A percentile compares a stretch with the other conserved stretches of the same genome.
Evolutionary conservation across 2,113 vertebrate species (phyloP).

Genomic region (Haplochromis burtoni): DNA sequence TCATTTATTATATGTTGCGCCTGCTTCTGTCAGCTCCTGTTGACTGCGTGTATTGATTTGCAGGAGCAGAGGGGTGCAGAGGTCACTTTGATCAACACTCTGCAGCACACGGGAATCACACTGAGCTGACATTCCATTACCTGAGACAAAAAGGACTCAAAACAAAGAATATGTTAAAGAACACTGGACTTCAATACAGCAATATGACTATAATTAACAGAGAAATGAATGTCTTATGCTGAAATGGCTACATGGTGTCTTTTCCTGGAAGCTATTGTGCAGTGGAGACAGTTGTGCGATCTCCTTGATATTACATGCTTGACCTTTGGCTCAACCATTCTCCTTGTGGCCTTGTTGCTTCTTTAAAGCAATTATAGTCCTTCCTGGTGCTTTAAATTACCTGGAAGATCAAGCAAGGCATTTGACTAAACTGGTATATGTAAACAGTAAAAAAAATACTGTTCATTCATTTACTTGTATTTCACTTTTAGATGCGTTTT

Average conservation of each 20-base stretch:
- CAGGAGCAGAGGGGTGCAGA: conserved; percentile 75
- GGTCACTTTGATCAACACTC: conserved; percentile 89
- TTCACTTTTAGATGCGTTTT: background rate
- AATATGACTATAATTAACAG: conserved; percentile 87
- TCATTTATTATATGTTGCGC: conserved; percentile 88
- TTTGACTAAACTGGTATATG: background rate
- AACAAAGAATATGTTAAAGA: conserved; percentile 83
- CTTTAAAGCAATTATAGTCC: conserved; percentile 37
- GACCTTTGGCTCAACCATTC: conserved; percentile 46
- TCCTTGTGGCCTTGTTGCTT: background rate
- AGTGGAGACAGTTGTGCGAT: conserved; percentile 52
- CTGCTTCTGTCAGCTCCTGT: conserved; percentile 77
- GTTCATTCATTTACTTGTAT: background rate
- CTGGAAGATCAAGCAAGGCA: background rate
- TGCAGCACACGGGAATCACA: conserved; percentile 71
- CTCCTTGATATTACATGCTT: conserved; percentile 66
- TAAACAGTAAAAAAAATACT: background rate
- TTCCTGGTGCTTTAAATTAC: background rate
- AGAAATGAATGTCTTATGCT: conserved; percentile 66
- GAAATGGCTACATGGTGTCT: conserved; percentile 46
- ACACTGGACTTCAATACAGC: conserved; percentile 72
- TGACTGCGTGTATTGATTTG: conserved; percentile 83
- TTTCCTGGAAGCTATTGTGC: conserved; percentile 64
- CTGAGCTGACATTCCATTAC: conserved; percentile 85
- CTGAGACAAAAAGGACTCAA: conserved; percentile 76